phyloP scores from a whole-genome alignment of 2,113 vertebrate genomes.

The Solea senegalensis region DNA sequence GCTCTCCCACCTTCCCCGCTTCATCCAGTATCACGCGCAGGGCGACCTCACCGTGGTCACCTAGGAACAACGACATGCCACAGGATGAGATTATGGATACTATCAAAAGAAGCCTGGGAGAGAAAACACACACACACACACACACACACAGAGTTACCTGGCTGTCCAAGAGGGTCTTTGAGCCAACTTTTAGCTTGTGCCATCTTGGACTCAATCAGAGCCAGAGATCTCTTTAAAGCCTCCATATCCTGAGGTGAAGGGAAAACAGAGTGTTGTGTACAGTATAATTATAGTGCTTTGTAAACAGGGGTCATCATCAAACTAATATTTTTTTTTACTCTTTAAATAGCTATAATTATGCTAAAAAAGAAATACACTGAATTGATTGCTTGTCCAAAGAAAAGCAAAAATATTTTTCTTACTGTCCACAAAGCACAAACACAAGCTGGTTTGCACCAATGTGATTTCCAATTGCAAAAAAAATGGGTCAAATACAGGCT shows the following conservation, averaged over 20 bases:
- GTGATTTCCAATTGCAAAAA: too few relatives aligned
- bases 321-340: background rate
- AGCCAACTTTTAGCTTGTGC: constrained; percentile 95
- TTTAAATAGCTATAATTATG: too few relatives aligned
- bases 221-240: constrained; percentile 94
- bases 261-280: constrained; percentile 52
- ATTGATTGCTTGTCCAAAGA: too few relatives aligned
- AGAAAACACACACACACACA: background rate
- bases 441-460: too few relatives aligned
- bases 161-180: constrained; percentile 89
- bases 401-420: too few relatives aligned
- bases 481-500: too few relatives aligned
- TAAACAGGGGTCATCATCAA: background rate
- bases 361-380: too few relatives aligned
- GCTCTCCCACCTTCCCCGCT: constrained; percentile 95
- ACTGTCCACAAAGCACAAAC: too few relatives aligned
- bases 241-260: constrained; percentile 89
- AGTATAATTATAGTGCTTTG: background rate
- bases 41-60: constrained; percentile 92
- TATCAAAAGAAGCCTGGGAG: background rate
- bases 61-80: constrained; percentile 64
- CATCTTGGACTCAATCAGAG: constrained; percentile 96
- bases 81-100: constrained; percentile 5
- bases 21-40: constrained; percentile 94
- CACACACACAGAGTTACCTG: constrained; percentile 82